phyloP scores from a whole-genome alignment of 2,797 vertebrate genomes.

The Labroides dimidiatus region DNA sequence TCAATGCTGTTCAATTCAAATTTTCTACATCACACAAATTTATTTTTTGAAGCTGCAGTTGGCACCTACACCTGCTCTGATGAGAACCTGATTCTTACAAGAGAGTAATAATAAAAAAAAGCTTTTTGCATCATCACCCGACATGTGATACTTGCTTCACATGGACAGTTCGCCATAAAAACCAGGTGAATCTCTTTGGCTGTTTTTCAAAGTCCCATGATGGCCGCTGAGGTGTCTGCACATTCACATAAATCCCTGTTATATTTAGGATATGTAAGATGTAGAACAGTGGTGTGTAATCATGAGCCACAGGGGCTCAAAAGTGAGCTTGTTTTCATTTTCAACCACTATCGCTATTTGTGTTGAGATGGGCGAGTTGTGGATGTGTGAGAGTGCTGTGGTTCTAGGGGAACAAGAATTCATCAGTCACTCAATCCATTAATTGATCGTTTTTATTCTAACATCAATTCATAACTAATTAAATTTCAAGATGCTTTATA shows the following conservation, averaged over 20 bases:
- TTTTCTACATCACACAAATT: slow-evolving; percentile 17
- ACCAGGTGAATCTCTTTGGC: slow-evolving; percentile 1
- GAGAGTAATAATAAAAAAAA: slow-evolving; percentile 19
- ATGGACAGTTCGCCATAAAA: background rate
- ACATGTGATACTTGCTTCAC: slow-evolving; percentile 23
- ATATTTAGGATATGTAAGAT: slow-evolving; percentile 13
- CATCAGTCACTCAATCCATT: no score
- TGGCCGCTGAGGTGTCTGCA: slow-evolving; percentile 2
- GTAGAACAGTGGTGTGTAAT: slow-evolving; percentile 10
- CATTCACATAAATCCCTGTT: slow-evolving; percentile 20
- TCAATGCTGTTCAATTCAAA: slow-evolving; percentile 3
- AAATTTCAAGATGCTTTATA: no score
- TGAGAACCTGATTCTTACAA: slow-evolving; percentile 27
- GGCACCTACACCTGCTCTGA: slow-evolving; percentile 23
- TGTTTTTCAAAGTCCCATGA: slow-evolving; percentile 12
- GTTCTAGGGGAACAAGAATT: background rate
- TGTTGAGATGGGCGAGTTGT: background rate
- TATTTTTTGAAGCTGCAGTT: slow-evolving; percentile 45
- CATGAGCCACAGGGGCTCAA: slow-evolving; percentile 1
- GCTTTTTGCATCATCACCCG: background rate
- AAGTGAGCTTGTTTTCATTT: no score
- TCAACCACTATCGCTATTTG: no score
- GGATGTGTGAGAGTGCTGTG: background rate
- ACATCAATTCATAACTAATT: no score
- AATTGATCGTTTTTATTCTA: no score